Evolutionary conservation across 2,113 vertebrate species (phyloP).

Genomic region (Pitta sordida): DNA sequence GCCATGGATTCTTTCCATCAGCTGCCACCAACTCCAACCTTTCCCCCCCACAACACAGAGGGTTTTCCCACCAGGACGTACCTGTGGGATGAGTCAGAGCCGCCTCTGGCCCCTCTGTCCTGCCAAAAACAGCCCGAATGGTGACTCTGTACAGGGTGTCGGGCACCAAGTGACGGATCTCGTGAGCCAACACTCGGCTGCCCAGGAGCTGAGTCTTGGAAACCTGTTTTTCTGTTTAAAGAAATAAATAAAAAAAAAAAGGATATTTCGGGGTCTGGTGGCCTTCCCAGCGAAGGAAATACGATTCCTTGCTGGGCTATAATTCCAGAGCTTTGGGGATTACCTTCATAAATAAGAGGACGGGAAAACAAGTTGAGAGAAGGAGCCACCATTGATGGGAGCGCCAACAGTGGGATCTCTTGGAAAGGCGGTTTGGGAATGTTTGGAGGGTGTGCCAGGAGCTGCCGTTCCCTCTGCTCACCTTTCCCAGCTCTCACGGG

Average conservation of each 20-base stretch:
- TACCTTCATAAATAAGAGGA: background rate
- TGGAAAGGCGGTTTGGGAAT: background rate
- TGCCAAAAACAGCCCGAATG: slow-evolving; percentile 77
- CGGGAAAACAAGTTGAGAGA: background rate
- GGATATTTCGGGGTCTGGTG: background rate
- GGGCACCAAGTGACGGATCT: slow-evolving; percentile 71
- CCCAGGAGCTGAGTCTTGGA: slow-evolving; percentile 75
- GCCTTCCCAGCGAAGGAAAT: background rate
- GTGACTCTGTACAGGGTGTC: slow-evolving; percentile 74
- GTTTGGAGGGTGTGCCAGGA: background rate
- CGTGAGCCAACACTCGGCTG: slow-evolving; percentile 64
- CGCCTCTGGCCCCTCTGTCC: slow-evolving; percentile 79
- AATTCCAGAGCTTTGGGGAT: background rate
- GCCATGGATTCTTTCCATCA: background rate
- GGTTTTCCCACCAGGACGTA: background rate
- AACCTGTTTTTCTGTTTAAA: slow-evolving; percentile 60
- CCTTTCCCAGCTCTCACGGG: slow-evolving; percentile 1
- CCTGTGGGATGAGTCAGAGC: slow-evolving; percentile 82
- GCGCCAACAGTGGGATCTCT: background rate
- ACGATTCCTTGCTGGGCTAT: no score
- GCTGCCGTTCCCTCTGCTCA: background rate
- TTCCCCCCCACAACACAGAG: fast-evolving
- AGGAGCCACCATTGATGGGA: background rate
- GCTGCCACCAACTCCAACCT: background rate
- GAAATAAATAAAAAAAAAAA: background rate